Evolutionary conservation across 2,113 vertebrate species (phyloP).

Genomic region (Pipa parva): DNA sequence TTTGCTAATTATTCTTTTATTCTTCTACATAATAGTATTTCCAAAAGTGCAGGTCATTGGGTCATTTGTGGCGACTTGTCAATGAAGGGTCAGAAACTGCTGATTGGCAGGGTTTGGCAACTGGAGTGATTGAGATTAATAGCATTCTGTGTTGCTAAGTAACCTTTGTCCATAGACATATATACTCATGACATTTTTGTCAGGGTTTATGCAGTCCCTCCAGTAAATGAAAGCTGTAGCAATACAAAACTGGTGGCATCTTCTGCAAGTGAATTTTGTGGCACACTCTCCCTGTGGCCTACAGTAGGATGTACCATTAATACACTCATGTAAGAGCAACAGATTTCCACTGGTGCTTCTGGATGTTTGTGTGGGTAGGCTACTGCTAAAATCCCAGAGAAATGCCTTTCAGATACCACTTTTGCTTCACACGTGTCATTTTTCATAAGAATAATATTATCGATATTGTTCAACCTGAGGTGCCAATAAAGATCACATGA

Average conservation of each 20-base stretch:
- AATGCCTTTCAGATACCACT: background rate
- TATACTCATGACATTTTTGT: slow-evolving; percentile 11
- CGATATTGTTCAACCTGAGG: too few species aligned
- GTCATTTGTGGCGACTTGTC: background rate
- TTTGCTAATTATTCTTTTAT: too few species aligned
- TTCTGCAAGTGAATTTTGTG: background rate
- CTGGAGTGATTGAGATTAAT: slow-evolving; percentile 18
- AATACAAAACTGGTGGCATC: slow-evolving; percentile 6
- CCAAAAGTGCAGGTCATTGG: slow-evolving; percentile 4
- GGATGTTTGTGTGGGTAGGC: background rate
- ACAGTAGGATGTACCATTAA: too few species aligned
- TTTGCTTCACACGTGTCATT: too few species aligned
- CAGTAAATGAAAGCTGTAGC: slow-evolving; percentile 2
- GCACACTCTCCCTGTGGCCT: too few species aligned
- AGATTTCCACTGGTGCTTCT: background rate
- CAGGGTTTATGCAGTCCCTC: slow-evolving; percentile 3
- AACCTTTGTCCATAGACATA: slow-evolving; percentile 14
- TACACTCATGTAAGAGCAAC: background rate
- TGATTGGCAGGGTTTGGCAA: slow-evolving; percentile 31
- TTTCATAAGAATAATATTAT: too few species aligned
- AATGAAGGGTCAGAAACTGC: background rate
- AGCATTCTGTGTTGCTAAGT: slow-evolving; percentile 7
- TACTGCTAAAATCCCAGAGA: background rate
- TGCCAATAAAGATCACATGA: too few species aligned
- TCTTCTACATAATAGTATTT: too few species aligned